phyloP scores from a whole-genome alignment of 2,888 invertebrate genomes.

The Brachyptera risi region DNA sequence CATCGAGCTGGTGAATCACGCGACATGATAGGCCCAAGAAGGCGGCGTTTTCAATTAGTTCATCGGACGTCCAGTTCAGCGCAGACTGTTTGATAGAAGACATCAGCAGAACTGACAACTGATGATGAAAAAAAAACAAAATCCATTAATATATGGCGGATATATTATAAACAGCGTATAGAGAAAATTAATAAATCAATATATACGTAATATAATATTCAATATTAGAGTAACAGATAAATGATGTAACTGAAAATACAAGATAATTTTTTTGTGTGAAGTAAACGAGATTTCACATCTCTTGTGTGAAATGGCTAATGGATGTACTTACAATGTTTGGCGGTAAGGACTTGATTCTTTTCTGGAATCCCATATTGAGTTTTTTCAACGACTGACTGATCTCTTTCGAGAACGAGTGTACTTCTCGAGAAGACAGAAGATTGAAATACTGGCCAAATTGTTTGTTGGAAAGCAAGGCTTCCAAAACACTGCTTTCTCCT shows the following conservation, averaged over 20 bases:
- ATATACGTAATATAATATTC: background rate
- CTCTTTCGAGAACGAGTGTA: background rate
- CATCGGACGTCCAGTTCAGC: background rate
- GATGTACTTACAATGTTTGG: conserved; percentile 23
- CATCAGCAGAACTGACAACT: conserved; percentile 25
- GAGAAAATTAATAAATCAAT: background rate
- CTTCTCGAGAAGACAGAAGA: conserved; percentile 17
- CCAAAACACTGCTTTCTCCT: conserved; percentile 10
- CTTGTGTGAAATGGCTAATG: background rate
- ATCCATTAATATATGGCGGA: background rate
- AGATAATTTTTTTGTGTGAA: background rate
- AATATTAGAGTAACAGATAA: background rate
- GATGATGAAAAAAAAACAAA: background rate
- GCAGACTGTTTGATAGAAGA: background rate
- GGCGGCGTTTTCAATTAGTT: conserved; percentile 4
- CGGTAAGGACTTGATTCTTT: conserved; percentile 22
- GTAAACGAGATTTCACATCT: no score
- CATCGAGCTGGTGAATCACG: conserved; percentile 23
- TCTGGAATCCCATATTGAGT: conserved; percentile 6
- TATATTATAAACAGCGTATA: no score
- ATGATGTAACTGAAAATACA: background rate
- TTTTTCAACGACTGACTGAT: conserved; percentile 2
- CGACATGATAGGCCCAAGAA: conserved; percentile 29
- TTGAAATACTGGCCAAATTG: conserved; percentile 26
- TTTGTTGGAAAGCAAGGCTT: conserved; percentile 24